These are phyloP conservation scores for Larimichthys crocea DNA, from an alignment of 2,113 vertebrate species.

Conservation along the genomic window DNA sequence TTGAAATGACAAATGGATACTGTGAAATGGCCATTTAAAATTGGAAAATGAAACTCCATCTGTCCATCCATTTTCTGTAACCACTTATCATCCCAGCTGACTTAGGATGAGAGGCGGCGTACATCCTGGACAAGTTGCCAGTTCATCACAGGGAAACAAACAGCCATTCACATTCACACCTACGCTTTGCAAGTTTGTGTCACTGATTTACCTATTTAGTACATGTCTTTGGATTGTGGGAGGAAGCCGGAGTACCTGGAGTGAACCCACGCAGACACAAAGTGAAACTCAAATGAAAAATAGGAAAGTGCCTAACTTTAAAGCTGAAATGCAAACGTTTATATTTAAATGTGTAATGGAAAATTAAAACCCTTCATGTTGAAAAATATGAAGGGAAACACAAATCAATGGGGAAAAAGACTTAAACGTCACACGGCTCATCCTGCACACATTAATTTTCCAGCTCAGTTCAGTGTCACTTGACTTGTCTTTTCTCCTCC, in stretches of 20 bases:
- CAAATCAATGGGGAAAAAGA: background rate
- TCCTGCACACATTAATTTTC: background rate
- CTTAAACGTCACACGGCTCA: background rate
- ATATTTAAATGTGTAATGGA: no score
- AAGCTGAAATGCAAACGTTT: background rate
- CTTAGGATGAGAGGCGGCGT: no score
- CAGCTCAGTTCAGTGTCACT: background rate
- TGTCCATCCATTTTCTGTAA: no score
- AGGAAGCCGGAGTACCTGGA: no score
- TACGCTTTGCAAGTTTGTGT: no score
- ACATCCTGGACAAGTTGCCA: no score
- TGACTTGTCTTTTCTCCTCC: slow-evolving; percentile 19
- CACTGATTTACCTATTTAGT: no score
- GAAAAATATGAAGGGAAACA: background rate
- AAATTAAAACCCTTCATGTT: background rate
- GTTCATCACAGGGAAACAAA: no score
- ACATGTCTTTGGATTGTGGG: no score
- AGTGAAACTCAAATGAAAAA: background rate
- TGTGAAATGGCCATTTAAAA: background rate
- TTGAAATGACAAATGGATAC: background rate
- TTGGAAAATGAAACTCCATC: background rate
- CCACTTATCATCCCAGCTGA: no score
- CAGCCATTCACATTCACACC: no score
- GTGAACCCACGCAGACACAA: no score
- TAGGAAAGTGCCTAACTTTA: background rate